Base-by-base conservation (phyloP, 2,888 invertebrate genomes). In the Noctua comes region DNA sequence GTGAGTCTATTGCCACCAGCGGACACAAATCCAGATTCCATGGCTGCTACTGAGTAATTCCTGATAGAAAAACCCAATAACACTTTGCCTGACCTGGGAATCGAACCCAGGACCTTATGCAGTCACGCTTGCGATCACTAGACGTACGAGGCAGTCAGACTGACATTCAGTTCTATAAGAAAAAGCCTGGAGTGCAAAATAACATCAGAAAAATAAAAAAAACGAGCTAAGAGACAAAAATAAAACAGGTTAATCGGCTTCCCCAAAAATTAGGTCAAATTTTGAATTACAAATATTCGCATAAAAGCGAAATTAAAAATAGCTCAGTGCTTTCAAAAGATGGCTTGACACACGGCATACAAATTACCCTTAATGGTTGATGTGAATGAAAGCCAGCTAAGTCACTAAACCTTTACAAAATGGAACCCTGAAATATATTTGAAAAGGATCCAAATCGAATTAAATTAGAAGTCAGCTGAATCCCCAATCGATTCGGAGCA, bases 391-490 rank as follows among this genome's bases (percentile, higher is more conserved):
- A 81, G 57, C 27, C 54, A 13, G 1, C 10, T 40, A 64, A 68
- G 0, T 27, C 77, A 24, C 40, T 73, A 36, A 83, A 66, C 68
- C 69, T 71, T 64, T 18, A 8, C 51, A 82, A 86, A 85, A 86
- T 77, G 27, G 73, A 31, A 36, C 4, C 46, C 31, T 11, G 2
- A 76, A 77, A 73, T 79, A 73, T 73, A 75, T 78, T 84, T 73
- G 66, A 79, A 82, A 43, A 27, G 69, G 68, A 80, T 75, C 40
- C 3, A 69, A 74, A 82, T 79, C 46, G 73, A 79, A 76, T 85
- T 59, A 78, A 79, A 84, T 75, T 68, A 84, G 65, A 74, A 71
- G 70, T 82, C 79, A 65, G 13, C 62, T 76, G 57, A 88, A 80
- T 76, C 84, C 79, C 64, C 31, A 77, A 81, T 87, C 31, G 48